Conservation (phyloP, 2,113 vertebrate species). For the Pelusios castaneus region DNA sequence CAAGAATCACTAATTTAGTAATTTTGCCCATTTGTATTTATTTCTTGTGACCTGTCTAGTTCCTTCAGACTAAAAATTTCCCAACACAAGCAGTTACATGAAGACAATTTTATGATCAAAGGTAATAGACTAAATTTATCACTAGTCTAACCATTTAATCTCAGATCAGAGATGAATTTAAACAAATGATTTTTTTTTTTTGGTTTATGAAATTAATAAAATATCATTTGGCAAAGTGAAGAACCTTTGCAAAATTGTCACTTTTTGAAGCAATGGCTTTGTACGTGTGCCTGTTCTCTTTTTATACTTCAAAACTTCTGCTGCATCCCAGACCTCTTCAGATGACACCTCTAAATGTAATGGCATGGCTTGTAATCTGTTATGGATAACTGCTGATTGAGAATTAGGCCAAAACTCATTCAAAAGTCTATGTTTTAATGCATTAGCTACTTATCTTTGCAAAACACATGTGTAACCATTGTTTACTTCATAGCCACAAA, state of each 20-base stretch:
- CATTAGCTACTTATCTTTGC: constrained; percentile 39
- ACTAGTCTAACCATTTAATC: background rate
- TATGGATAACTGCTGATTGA: background rate
- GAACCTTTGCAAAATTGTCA: background rate
- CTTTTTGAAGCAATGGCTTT: background rate
- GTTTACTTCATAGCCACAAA: background rate
- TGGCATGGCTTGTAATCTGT: background rate
- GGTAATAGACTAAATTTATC: background rate
- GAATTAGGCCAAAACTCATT: background rate
- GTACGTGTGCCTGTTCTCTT: background rate
- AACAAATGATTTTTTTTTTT: background rate
- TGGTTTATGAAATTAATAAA: background rate
- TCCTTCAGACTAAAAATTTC: background rate
- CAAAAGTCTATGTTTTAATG: constrained; percentile 19
- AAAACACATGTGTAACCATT: constrained; percentile 9
- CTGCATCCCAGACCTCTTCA: background rate
- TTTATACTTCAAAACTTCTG: constrained; percentile 5
- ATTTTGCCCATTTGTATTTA: background rate
- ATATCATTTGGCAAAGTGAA: background rate
- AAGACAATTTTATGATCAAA: background rate
- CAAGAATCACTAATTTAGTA: background rate
- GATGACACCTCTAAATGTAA: constrained; percentile 3
- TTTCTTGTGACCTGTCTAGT: background rate
- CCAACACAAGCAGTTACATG: background rate
- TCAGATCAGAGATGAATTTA: background rate